Percentiles rank a stretch among this genome's conserved stretches.
Evolutionary conservation across 2,888 invertebrate species (phyloP).

Genomic region (Morinoia aosen): DNA sequence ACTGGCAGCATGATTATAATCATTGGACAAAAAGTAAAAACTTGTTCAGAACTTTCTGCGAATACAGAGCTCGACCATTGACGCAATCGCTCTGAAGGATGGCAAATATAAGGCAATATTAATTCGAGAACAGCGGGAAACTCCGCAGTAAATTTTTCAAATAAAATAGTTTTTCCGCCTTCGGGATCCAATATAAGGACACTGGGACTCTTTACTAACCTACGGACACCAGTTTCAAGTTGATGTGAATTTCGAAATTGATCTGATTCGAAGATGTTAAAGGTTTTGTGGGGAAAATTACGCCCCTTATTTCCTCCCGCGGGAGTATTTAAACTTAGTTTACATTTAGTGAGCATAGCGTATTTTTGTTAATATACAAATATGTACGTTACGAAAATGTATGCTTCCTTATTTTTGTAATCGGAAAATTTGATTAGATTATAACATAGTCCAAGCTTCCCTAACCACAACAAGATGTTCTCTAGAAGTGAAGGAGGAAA

Average conservation of each 20-base stretch:
- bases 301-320: background rate
- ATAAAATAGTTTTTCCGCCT: background rate
- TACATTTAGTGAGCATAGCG: background rate
- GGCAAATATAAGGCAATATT: slow-evolving; percentile 7
- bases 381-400: too few species aligned
- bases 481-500: too few species aligned
- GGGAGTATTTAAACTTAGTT: background rate
- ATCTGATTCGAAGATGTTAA: background rate
- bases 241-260: background rate
- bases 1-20: slow-evolving; percentile 42
- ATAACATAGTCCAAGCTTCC: too few species aligned
- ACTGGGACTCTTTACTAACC: background rate
- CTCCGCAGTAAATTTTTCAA: background rate
- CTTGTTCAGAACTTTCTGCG: background rate
- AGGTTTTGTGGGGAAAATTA: background rate
- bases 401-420: too few species aligned
- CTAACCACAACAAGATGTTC: too few species aligned
- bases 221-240: background rate
- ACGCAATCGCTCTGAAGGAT: slow-evolving; percentile 7
- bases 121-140: background rate
- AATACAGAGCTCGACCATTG: slow-evolving; percentile 26
- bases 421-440: too few species aligned
- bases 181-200: background rate
- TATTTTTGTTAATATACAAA: too few species aligned
- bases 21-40: slow-evolving; percentile 27